phyloP scores from a whole-genome alignment of 2,113 vertebrate species.

The Urocolius indicus region DNA sequence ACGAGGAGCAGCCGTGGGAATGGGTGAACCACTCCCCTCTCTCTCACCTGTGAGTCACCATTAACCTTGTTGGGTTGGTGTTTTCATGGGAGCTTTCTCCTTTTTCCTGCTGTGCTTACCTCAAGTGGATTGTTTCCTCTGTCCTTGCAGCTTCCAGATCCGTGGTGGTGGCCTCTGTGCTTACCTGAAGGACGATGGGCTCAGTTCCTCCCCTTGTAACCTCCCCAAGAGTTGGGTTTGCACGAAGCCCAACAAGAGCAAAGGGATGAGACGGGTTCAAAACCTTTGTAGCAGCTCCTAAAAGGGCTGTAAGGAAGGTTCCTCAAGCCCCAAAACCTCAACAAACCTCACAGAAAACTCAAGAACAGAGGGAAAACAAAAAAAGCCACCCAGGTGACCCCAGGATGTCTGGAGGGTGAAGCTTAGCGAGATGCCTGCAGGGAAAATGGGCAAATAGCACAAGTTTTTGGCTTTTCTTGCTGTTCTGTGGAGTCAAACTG shows the following conservation, averaged over 20 bases:
- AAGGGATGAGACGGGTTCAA: background rate
- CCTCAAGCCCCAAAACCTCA: background rate
- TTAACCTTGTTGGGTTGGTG: rapidly evolving
- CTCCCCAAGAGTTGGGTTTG: conserved; percentile 4
- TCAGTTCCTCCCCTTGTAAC: conserved; percentile 8
- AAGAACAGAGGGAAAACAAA: rapidly evolving
- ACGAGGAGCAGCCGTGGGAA: background rate
- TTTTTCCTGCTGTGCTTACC: background rate
- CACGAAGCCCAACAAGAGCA: background rate
- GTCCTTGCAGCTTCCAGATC: background rate
- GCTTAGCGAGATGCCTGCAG: background rate
- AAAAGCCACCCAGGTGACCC: rapidly evolving
- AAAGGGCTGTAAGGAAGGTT: background rate
- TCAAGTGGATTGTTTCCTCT: background rate
- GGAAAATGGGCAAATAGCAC: background rate
- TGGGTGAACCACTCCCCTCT: background rate
- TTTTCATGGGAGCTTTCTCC: background rate
- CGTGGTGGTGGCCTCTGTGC: background rate
- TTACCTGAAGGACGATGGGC: background rate
- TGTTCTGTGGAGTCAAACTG: background rate
- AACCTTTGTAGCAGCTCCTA: background rate
- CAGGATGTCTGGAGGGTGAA: no score
- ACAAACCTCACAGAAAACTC: background rate
- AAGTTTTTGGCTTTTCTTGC: background rate
- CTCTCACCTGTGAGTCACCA: background rate